These are phyloP conservation scores for Cylindroiulus punctatus DNA, from an alignment of 2,888 invertebrate species.

Conservation along the genomic window DNA sequence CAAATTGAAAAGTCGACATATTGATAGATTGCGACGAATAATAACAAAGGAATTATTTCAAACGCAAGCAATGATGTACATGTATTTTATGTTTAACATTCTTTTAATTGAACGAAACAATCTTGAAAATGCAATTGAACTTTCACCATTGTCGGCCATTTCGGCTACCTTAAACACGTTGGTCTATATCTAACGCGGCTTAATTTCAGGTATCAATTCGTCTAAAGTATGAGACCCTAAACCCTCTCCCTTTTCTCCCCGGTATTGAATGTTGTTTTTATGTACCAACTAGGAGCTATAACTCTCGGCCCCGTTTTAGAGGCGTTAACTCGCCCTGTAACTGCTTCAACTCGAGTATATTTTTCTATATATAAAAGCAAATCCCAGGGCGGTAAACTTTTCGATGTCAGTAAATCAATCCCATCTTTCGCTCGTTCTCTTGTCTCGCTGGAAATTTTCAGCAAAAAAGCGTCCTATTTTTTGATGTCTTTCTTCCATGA, in stretches of 20 bases:
- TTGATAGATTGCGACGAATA: too few species aligned
- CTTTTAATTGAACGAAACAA: too few species aligned
- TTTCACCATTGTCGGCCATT: too few species aligned
- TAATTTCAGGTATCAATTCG: not conserved
- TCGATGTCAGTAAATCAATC: conserved; percentile 45
- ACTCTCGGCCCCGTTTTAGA: not conserved
- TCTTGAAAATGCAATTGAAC: too few species aligned
- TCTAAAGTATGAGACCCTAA: not conserved
- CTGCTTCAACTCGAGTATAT: conserved; percentile 3
- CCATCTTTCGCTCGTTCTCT: not conserved
- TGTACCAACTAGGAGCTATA: not conserved
- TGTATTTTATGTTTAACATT: too few species aligned
- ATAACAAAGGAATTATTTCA: too few species aligned
- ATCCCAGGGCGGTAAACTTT: not conserved
- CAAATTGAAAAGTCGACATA: too few species aligned
- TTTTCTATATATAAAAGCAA: conserved; percentile 45
- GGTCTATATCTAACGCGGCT: too few species aligned
- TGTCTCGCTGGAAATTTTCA: conserved; percentile 20
- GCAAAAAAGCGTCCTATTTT: conserved; percentile 6
- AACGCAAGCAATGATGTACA: too few species aligned
- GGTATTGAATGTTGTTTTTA: conserved; percentile 29
- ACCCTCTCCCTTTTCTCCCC: not conserved
- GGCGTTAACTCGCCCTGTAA: conserved; percentile 22
- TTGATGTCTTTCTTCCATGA: conserved; percentile 47
- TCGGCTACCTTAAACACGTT: too few species aligned